Evolutionary conservation across 2,888 invertebrate genomes (phyloP).

Genomic region (Polymixis lichenea): DNA sequence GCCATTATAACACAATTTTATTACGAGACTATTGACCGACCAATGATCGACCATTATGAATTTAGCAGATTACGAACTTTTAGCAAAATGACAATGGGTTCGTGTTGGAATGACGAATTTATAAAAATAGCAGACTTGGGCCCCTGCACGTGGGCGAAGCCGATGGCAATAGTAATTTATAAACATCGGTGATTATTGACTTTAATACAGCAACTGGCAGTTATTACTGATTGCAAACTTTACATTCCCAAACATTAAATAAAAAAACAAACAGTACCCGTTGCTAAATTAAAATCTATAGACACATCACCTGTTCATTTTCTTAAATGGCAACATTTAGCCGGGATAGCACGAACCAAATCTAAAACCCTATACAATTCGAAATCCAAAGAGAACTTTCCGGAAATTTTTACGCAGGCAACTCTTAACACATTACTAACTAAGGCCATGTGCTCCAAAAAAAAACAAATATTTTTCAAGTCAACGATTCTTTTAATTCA

Average conservation of each 20-base stretch:
- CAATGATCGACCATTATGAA: too few species aligned
- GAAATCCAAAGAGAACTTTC: constrained; percentile 21
- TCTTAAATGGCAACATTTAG: constrained; percentile 26
- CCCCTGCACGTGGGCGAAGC: too few species aligned
- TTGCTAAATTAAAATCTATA: constrained; percentile 1
- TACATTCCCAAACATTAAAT: not conserved
- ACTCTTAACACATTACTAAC: constrained; percentile 43
- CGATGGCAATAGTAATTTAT: constrained; percentile 23
- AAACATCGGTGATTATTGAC: not conserved
- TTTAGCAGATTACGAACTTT: too few species aligned
- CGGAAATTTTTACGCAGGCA: constrained; percentile 23
- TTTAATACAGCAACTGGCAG: not conserved
- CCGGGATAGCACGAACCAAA: not conserved
- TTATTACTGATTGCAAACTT: not conserved
- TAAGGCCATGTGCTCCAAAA: constrained; percentile 35
- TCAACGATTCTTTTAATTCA: constrained; percentile 69
- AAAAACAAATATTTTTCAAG: constrained; percentile 57
- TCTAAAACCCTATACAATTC: constrained; percentile 3
- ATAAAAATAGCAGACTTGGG: too few species aligned
- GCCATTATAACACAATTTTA: too few species aligned
- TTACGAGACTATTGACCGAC: too few species aligned
- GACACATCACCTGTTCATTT: constrained; percentile 4
- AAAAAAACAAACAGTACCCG: not conserved
- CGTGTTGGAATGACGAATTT: too few species aligned
- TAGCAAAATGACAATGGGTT: too few species aligned